phyloP scores from a whole-genome alignment of 1,140 invertebrate species.

The Oreohelix idahoensis region DNA sequence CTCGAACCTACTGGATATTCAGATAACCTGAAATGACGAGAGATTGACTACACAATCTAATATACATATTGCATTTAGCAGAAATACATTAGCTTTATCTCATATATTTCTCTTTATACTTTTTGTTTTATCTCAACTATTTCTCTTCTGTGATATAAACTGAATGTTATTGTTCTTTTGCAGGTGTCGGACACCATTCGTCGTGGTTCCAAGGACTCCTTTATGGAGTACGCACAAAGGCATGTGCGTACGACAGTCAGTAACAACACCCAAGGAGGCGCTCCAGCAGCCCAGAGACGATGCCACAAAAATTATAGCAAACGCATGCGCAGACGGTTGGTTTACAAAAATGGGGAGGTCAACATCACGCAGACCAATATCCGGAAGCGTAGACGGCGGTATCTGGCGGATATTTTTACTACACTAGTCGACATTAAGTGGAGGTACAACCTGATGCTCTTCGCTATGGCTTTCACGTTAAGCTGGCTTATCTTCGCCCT shows the following conservation, averaged over 20 bases:
- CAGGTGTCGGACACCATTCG: conserved; percentile 27
- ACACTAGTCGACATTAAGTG: conserved; percentile 79
- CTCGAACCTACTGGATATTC: too few relatives aligned
- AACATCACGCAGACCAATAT: conserved; percentile 94
- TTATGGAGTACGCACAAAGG: conserved; percentile 64
- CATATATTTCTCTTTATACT: too few relatives aligned
- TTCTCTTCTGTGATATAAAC: too few relatives aligned
- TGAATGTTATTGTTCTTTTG: neutral
- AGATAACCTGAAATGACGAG: too few relatives aligned
- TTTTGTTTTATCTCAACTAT: too few relatives aligned
- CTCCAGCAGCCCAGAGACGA: conserved; percentile 15
- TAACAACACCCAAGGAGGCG: conserved; percentile 45
- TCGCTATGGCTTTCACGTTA: conserved; percentile 73
- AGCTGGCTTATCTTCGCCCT: conserved; percentile 75
- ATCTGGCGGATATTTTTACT: conserved; percentile 91
- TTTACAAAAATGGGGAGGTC: conserved; percentile 94
- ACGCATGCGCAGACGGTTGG: conserved; percentile 75
- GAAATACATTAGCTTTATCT: too few relatives aligned
- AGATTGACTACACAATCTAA: too few relatives aligned
- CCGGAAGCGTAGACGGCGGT: conserved; percentile 86
- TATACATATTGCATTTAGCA: too few relatives aligned
- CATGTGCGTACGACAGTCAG: conserved; percentile 41
- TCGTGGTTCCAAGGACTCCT: conserved; percentile 62
- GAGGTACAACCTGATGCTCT: conserved; percentile 74
- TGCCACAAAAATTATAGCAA: conserved; percentile 60